phyloP scores from a whole-genome alignment of 1,140 invertebrate genomes.

The Sogatella furcifera region DNA sequence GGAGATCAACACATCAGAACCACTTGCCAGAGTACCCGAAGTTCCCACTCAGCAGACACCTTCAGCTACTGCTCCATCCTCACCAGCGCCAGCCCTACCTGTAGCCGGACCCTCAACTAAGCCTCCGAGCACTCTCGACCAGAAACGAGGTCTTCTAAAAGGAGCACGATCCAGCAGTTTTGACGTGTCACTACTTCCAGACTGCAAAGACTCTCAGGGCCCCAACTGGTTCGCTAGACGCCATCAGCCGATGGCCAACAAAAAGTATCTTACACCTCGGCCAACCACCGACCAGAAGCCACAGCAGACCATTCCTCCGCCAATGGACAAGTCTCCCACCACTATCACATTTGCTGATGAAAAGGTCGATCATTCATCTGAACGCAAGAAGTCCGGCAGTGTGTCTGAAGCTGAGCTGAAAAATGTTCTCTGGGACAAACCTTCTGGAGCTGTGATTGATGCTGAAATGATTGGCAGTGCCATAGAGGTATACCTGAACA shows the following conservation, averaged over 20 bases:
- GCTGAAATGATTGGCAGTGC: conserved; percentile 65
- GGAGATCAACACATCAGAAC: conserved; percentile 42
- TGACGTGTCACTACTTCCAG: conserved; percentile 58
- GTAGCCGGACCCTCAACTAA: neutral
- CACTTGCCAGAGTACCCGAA: conserved; percentile 15
- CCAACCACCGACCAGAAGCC: neutral
- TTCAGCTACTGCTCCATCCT: conserved; percentile 25
- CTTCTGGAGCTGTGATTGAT: conserved; percentile 61
- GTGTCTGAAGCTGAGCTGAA: conserved; percentile 7
- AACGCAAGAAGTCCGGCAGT: conserved; percentile 2
- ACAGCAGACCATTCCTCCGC: conserved; percentile 7
- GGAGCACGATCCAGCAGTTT: conserved; percentile 67
- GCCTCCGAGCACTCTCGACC: conserved; percentile 30
- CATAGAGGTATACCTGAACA: conserved; percentile 62
- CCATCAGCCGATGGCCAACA: conserved; percentile 54
- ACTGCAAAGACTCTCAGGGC: conserved; percentile 33
- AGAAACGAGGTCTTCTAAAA: conserved; percentile 42
- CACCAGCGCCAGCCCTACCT: conserved; percentile 2
- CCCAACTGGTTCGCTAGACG: conserved; percentile 62
- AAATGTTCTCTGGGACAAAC: conserved; percentile 57
- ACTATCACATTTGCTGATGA: conserved; percentile 32
- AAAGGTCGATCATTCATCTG: conserved; percentile 19
- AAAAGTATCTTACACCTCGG: conserved; percentile 10
- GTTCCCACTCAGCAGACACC: conserved; percentile 15
- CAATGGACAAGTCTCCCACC: conserved; percentile 29